Conservation (phyloP, 2,888 invertebrate genomes). For the Pegoplata infirma region DNA sequence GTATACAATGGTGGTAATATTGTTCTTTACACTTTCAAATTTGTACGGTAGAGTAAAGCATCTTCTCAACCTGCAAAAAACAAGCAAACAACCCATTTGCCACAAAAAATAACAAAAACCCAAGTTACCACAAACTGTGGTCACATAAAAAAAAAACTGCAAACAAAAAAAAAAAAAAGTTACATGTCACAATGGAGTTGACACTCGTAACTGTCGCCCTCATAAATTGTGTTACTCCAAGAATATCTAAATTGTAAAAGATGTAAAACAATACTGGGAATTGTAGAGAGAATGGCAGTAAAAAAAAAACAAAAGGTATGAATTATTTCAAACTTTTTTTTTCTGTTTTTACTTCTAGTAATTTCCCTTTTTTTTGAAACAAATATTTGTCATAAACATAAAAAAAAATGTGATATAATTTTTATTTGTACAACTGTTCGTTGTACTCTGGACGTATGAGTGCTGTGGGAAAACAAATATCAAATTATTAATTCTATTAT, state of each 20-base stretch:
- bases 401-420: not conserved
- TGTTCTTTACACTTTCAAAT: not conserved
- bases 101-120: not conserved
- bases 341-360: too few relatives aligned
- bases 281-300: not conserved
- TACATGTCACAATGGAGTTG: constrained; percentile 29
- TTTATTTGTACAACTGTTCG: not conserved
- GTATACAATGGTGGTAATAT: too few relatives aligned
- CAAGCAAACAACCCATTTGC: constrained; percentile 15
- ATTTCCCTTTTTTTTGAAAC: not conserved
- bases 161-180: not conserved
- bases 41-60: not conserved
- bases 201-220: constrained; percentile 36
- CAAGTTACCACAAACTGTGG: constrained; percentile 42
- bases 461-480: not conserved
- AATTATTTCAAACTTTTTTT: not conserved
- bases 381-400: constrained; percentile 10
- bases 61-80: not conserved
- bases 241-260: constrained; percentile 10
- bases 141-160: constrained; percentile 40
- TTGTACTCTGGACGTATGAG: not conserved
- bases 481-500: not conserved
- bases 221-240: constrained; percentile 40
- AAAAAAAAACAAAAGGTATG: constrained; percentile 13
- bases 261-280: constrained; percentile 41